These are phyloP conservation scores for Acrocyrtus sp. DNA, from an alignment of 2,888 invertebrate genomes.

Conservation along the genomic window DNA sequence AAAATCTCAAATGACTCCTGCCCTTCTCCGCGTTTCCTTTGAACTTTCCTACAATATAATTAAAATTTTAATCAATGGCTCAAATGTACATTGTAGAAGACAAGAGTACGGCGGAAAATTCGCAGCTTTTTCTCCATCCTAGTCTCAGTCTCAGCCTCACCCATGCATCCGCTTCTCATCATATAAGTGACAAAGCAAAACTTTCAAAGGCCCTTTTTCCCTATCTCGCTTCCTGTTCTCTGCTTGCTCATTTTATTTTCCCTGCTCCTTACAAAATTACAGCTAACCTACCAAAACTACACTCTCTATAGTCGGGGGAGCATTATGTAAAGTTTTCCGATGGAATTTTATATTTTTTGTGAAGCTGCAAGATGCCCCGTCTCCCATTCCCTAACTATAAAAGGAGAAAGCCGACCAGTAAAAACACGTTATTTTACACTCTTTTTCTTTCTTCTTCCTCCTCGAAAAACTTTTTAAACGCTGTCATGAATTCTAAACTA, in stretches of 20 bases:
- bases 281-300: neutral
- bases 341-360: neutral
- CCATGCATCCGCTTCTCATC: constrained; percentile 26
- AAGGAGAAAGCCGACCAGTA: constrained; percentile 34
- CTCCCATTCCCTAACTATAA: neutral
- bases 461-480: constrained; percentile 8
- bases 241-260: neutral
- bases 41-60: constrained; percentile 49
- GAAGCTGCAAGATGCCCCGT: neutral
- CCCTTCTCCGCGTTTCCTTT: constrained; percentile 37
- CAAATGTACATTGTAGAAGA: neutral
- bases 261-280: neutral
- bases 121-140: neutral
- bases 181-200: constrained; percentile 44
- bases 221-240: neutral
- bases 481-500: constrained; percentile 34
- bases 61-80: constrained; percentile 55
- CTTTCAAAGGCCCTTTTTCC: constrained; percentile 12
- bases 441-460: constrained; percentile 29
- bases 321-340: neutral
- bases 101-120: neutral
- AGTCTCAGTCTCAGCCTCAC: neutral
- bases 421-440: constrained; percentile 49
- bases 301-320: too few species aligned
- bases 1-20: constrained; percentile 45